Conservation (phyloP, 2,888 invertebrate species). For the Neoitamus cyanurus region DNA sequence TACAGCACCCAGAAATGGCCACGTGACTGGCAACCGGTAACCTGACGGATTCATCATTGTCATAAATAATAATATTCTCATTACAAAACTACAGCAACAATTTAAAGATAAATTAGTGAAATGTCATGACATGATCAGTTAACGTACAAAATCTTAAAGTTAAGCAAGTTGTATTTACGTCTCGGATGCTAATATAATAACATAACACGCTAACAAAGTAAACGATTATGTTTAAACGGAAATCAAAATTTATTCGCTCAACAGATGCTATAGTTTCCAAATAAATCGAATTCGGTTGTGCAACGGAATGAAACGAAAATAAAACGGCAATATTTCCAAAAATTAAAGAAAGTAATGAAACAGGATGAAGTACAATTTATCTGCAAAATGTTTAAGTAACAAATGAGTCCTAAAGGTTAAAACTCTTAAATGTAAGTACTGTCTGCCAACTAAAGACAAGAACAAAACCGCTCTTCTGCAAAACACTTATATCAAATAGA, state of each 20-base stretch:
- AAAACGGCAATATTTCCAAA: slow-evolving; percentile 31
- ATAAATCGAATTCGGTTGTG: background rate
- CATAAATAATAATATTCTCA: slow-evolving; percentile 24
- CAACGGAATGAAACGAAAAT: slow-evolving; percentile 21
- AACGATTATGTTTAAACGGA: background rate
- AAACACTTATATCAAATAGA: slow-evolving; percentile 36
- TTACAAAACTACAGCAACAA: slow-evolving; percentile 10
- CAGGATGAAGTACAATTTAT: slow-evolving; percentile 9
- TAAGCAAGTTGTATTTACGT: slow-evolving; percentile 53
- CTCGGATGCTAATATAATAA: slow-evolving; percentile 36
- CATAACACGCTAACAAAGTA: background rate
- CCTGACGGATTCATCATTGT: slow-evolving; percentile 66
- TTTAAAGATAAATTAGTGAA: slow-evolving; percentile 37
- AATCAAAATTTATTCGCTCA: background rate
- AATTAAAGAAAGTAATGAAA: slow-evolving; percentile 36
- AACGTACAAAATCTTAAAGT: slow-evolving; percentile 17
- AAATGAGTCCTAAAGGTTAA: slow-evolving; percentile 30
- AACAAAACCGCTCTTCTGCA: slow-evolving; percentile 7
- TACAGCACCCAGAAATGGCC: slow-evolving; percentile 77
- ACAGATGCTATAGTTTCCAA: background rate
- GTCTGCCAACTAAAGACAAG: slow-evolving; percentile 28
- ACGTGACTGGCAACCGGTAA: slow-evolving; percentile 81
- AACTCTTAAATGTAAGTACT: slow-evolving; percentile 16
- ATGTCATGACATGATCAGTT: slow-evolving; percentile 16
- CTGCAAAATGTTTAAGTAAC: slow-evolving; percentile 9